These are phyloP conservation scores for Polypterus bichir DNA, from an alignment of 2,113 vertebrate genomes.

Conservation along the genomic window DNA sequence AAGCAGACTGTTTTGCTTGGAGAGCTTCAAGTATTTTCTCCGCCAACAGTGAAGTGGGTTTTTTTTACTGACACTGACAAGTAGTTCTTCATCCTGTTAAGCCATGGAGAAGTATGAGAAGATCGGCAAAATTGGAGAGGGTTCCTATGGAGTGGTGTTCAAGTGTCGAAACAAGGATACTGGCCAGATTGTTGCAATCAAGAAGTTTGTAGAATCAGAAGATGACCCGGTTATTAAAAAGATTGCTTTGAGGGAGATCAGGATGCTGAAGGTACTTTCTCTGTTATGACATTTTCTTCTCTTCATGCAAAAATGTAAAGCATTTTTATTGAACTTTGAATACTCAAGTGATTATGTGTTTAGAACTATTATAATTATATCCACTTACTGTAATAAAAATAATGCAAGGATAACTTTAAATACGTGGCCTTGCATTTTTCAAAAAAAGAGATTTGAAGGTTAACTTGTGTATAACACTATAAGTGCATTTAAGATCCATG, in stretches of 20 bases:
- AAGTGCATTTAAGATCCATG: too few species aligned
- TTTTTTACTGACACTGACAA: not conserved
- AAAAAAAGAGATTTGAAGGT: too few species aligned
- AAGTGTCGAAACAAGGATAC: constrained; percentile 83
- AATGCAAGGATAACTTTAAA: not conserved
- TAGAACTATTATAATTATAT: too few species aligned
- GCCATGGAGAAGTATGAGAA: constrained; percentile 91
- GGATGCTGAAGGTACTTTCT: constrained; percentile 77
- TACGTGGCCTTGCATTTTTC: not conserved
- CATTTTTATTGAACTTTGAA: too few species aligned
- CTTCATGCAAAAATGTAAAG: too few species aligned
- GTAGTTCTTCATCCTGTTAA: not conserved
- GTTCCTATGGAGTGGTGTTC: constrained; percentile 89
- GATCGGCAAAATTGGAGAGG: constrained; percentile 81
- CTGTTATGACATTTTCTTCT: too few species aligned
- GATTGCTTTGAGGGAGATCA: constrained; percentile 82
- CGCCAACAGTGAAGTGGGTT: too few species aligned
- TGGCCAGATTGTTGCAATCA: constrained; percentile 84
- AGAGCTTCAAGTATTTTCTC: too few species aligned
- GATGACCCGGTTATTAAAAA: constrained; percentile 86
- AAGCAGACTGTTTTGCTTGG: too few species aligned
- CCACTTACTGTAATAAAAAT: too few species aligned
- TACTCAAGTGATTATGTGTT: too few species aligned
- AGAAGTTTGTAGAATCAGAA: constrained; percentile 88
- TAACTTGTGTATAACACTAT: too few species aligned